A percentile compares a stretch with the other conserved stretches of the same genome.
Conservation (phyloP, 2,113 vertebrate species). For the Rhegmatorhina hoffmannsi region DNA sequence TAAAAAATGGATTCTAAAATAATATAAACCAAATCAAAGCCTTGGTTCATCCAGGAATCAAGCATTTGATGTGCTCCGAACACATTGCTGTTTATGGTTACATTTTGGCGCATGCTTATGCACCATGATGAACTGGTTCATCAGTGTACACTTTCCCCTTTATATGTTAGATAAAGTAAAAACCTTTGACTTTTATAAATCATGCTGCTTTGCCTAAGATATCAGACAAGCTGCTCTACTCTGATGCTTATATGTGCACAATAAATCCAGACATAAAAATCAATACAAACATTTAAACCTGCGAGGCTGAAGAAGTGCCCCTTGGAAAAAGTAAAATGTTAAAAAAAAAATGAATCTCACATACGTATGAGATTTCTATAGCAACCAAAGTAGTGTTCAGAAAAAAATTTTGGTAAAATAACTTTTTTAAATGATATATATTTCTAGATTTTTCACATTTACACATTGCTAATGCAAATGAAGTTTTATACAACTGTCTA, state of each 20-base stretch:
- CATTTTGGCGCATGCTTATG: not conserved
- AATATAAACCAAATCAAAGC: not conserved
- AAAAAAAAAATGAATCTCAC: slow-evolving; percentile 54
- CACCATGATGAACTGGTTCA: not conserved
- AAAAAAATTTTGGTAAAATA: not conserved
- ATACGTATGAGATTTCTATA: not conserved
- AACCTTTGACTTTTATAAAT: slow-evolving; percentile 9
- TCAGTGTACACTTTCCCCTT: not conserved
- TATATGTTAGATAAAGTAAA: not conserved
- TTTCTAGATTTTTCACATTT: not conserved
- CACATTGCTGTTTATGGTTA: not conserved
- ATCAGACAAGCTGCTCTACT: slow-evolving; percentile 44
- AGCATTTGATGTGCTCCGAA: not conserved
- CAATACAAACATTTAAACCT: slow-evolving; percentile 75
- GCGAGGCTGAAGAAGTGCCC: slow-evolving; percentile 39
- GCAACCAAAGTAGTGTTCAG: slow-evolving; percentile 10
- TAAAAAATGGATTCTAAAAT: not conserved
- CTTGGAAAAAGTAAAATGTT: slow-evolving; percentile 68
- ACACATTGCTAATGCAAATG: not conserved
- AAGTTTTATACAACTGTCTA: not conserved
- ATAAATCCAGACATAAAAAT: slow-evolving; percentile 75
- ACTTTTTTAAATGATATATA: not conserved
- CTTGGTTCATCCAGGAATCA: not conserved
- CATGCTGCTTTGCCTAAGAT: slow-evolving; percentile 56
- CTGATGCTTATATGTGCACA: slow-evolving; percentile 52